Evolutionary conservation across 2,888 invertebrate species (phyloP).

Genomic region (Charanyca ferruginea): DNA sequence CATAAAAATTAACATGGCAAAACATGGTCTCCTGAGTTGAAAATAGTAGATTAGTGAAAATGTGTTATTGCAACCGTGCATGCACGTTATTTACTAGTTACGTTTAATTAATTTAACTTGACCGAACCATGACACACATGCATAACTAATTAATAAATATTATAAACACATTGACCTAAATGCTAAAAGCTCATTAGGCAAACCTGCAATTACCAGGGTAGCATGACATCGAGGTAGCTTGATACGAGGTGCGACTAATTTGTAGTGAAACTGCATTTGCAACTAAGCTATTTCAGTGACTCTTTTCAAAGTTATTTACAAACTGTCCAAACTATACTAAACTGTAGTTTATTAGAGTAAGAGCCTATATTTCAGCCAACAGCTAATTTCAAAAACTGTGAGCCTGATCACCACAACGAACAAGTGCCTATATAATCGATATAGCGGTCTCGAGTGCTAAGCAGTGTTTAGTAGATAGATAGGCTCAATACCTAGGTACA

Average conservation of each 20-base stretch:
- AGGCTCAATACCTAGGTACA: too few species aligned
- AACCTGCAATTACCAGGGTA: conserved; percentile 42
- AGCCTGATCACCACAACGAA: too few species aligned
- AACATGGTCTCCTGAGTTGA: too few species aligned
- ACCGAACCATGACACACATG: conserved; percentile 41
- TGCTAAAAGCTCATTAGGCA: conserved; percentile 37
- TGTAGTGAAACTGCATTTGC: conserved; percentile 34
- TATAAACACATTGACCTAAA: conserved; percentile 46
- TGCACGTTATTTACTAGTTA: not conserved
- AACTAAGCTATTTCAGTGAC: not conserved
- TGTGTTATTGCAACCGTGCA: not conserved
- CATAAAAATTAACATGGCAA: too few species aligned
- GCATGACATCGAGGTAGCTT: conserved; percentile 30
- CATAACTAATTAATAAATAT: conserved; percentile 42
- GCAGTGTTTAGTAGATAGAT: too few species aligned
- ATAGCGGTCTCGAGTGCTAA: not conserved
- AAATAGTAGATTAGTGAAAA: too few species aligned
- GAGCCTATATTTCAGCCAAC: not conserved
- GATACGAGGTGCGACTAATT: conserved; percentile 30
- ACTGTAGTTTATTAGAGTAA: too few species aligned
- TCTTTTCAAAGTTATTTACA: conserved; percentile 26
- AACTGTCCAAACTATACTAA: not conserved
- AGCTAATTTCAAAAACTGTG: too few species aligned
- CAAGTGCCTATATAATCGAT: too few species aligned
- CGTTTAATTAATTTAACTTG: conserved; percentile 24